Evolutionary conservation across 2,113 vertebrate genomes (phyloP).

Genomic region (Erythrolamprus reginae): DNA sequence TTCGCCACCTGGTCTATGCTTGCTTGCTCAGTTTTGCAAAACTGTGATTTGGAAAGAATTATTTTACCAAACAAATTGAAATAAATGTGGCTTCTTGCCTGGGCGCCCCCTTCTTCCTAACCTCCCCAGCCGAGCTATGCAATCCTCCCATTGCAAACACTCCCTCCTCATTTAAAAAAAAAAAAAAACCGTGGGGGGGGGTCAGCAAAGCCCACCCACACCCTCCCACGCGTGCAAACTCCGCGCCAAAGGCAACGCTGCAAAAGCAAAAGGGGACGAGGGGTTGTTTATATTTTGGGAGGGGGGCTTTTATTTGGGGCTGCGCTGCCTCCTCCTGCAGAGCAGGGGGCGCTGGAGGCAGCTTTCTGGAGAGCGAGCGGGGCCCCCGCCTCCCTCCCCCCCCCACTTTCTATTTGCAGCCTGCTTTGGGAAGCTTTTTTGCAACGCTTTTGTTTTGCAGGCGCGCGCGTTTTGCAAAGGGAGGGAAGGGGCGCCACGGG

Average conservation of each 20-base stretch:
- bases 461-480: background rate
- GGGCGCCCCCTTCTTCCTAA: background rate
- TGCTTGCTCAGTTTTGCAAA: background rate
- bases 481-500: background rate
- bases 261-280: too few species aligned
- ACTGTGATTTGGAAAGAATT: background rate
- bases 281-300: background rate
- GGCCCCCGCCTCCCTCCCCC: background rate
- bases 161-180: background rate
- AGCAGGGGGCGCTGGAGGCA: constrained; percentile 1
- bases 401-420: background rate
- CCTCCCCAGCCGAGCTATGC: background rate
- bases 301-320: background rate
- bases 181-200: background rate
- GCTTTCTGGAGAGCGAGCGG: background rate
- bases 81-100: too few species aligned
- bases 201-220: background rate
- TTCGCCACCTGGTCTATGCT: background rate
- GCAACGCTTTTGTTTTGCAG: too few species aligned
- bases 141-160: background rate
- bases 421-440: background rate
- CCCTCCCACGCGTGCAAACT: background rate
- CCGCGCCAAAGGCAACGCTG: background rate
- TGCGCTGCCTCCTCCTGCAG: background rate
- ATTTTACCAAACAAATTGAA: too few species aligned